Base-by-base conservation (phyloP, 1,140 invertebrate species). In the Phenacoccus solenopsis region DNA sequence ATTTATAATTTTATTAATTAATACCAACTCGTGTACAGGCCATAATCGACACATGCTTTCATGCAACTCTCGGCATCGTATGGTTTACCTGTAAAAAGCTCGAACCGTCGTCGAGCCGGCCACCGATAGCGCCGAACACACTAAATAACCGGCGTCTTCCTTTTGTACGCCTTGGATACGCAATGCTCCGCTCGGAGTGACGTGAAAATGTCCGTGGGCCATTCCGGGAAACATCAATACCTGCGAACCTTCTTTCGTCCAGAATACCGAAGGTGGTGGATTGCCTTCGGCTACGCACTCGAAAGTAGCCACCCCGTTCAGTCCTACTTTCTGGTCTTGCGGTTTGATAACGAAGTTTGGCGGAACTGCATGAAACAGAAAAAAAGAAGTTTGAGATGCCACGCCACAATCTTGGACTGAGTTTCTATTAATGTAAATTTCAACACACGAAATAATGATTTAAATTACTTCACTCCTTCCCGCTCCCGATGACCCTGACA, bases 121-220 rank as follows among this genome's bases (percentile, higher is more conserved):
- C 13, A 88, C 87, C 75, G 89, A 93, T 67, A 94, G 84, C 4
- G 91, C 92, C 57, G 90, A 92, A 77, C 93, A 96, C 0, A 93
- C 87, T 74, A 93, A 89, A 76, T 88, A 90, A 3, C 92, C 93
- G 68, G 89, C 85, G 77, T 96, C 93, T 70, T 91, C 88, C 69
- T 87, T 85, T 75, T 86, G 83, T 0, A 90, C 87, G 69, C 86
- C 84, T 73, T 86, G 85, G 70, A 95, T 90, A 69, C 83, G 83
- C 4, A 94, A 80, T 24, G 86, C 89, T 57, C 91, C 91, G 72
- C 91, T 88, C 0, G 85, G 80, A 2, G 83, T 83, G 13, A 95
- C 87, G 69, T 86, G 85, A 74, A 91, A 86, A 56, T 89, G 83
- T 3, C 87, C 88, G 77, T 90, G 88, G 1, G 87, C 85, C 74